Percentiles rank a stretch among this genome's conserved stretches.
phyloP scores from a whole-genome alignment of 1,140 invertebrate genomes.

The Andricus grossulariae region DNA sequence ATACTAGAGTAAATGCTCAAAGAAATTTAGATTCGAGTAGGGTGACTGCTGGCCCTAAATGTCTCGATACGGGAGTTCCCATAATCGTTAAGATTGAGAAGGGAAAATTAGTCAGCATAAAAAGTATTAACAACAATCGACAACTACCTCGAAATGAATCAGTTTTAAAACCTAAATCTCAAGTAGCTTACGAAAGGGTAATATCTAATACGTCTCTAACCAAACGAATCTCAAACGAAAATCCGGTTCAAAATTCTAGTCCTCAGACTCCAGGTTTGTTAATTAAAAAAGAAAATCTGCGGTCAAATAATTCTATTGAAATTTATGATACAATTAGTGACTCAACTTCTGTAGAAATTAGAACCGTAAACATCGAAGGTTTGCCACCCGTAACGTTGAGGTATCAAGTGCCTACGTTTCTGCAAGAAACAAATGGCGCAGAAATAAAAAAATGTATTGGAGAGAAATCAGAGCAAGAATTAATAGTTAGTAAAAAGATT shows the following conservation, averaged over 20 bases:
- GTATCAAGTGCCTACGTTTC: constrained; percentile 31
- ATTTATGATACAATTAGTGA: background rate
- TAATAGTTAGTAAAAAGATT: too few species aligned
- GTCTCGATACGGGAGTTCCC: background rate
- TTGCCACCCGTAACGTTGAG: constrained; percentile 43
- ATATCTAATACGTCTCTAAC: background rate
- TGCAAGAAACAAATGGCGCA: background rate
- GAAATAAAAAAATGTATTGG: background rate
- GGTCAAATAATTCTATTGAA: background rate
- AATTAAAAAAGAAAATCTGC: background rate
- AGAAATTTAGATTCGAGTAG: background rate
- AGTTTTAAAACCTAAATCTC: background rate
- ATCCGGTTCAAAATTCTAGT: background rate
- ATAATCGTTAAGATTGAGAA: background rate
- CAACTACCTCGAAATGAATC: background rate
- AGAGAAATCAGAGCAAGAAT: background rate
- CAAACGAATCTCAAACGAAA: background rate
- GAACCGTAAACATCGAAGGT: constrained; percentile 28
- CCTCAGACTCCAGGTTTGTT: background rate
- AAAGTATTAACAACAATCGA: background rate
- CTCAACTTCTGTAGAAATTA: background rate
- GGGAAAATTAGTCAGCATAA: background rate
- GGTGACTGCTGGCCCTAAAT: background rate
- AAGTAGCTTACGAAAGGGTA: background rate
- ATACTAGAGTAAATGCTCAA: too few species aligned